Base-by-base conservation (phyloP, 2,113 vertebrate genomes). In the Calidris pygmaea region DNA sequence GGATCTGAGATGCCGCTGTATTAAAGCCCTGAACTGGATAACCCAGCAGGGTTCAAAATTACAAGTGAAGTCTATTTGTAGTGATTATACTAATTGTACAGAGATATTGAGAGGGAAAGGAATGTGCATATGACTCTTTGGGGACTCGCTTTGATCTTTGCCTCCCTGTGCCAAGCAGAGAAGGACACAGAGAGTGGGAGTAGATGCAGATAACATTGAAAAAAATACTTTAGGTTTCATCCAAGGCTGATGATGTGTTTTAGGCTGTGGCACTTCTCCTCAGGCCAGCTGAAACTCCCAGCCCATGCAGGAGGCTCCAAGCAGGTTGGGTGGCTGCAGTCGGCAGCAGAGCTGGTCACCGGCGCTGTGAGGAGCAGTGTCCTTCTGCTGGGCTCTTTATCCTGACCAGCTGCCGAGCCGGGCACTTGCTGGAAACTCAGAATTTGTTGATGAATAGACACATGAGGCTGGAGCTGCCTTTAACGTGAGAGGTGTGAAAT, bases 341-440 rank as follows among this genome's bases (percentile, higher is more conserved):
- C 5, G 8, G 10, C 34, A 81, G 41, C 24, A 55, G 45, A 73
- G 19, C 50, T 84, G 75, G 71, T 50, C 48, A 66, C 55, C 0
- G 4, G 26, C 0, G 0, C 50, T 65, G n/a, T 1, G 10, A 48
- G 60, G 41, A 83, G n/a, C 27, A 8, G 19, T 48, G 43, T 32
- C 23, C 59, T 73, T 68, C 35, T 58, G 71, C 37, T 59, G 55
- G 41, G 73, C 60, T 74, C 2, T 39, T 81, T 39, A 18, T 89
- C 48, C 35, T 63, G 77, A 72, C 21, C 65, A 72, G 14, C 62
- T 1, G 1, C n/a, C 10, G 2, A 47, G 41, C 32, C 27, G 27
- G 21, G 14, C 6, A 3, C 23, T 50, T 90, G 50, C 32, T 12
- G 5, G 43, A 75, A 41, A 23, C 32, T 75, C 77, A 32, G 41